Base-by-base conservation (phyloP, 2,113 vertebrate genomes). In the Aptenodytes patagonicus region DNA sequence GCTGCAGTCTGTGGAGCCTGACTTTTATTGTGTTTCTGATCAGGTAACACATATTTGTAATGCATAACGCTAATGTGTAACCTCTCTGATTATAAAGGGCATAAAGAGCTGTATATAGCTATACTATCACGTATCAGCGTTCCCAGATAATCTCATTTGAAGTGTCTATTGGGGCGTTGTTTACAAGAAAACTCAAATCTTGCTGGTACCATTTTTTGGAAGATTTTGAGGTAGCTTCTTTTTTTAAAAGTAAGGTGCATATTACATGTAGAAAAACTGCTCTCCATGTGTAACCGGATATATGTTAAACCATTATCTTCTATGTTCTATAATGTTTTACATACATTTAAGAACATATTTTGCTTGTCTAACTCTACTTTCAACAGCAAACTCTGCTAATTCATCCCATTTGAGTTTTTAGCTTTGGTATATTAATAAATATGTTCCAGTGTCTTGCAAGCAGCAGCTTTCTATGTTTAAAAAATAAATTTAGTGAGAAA, bases 51-150 rank as follows among this genome's bases (percentile, higher is more conserved):
- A 0, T 32, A 1, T 25, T 49, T 62, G 54, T 29, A 36, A 38
- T 40, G 52, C 1, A 0, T 10, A 29, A 17, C 4, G 1, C 20
- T 26, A 38, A 52, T 0, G 0, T 11, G 10, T 25, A 31, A 38
- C 44, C n/a, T 31, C 75, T 71, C 42, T 40, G 26, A 4, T 49
- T 24, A 4, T 6, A 29, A 61, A 69, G 32, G 49, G 11, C 40
- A 24, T 15, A 34, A 62, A 47, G 29, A 87, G 64, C 40, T 83
- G 5, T 20, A 5, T 11, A 3, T 6, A 47, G 54, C 18, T 52
- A 7, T 31, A 11, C 20, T 28, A 6, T 9, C 40, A 40, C 49
- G 1, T 29, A 9, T 3, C 17, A 22, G 0, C 29, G 38, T 47
- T 36, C 20, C 29, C 61, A 77, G 58, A 60, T 69, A 4, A 28